Evolutionary conservation across 2,113 vertebrate genomes (phyloP), one percentile per base, ranked within the genome.

Genomic region (Gadus macrocephalus): DNA sequence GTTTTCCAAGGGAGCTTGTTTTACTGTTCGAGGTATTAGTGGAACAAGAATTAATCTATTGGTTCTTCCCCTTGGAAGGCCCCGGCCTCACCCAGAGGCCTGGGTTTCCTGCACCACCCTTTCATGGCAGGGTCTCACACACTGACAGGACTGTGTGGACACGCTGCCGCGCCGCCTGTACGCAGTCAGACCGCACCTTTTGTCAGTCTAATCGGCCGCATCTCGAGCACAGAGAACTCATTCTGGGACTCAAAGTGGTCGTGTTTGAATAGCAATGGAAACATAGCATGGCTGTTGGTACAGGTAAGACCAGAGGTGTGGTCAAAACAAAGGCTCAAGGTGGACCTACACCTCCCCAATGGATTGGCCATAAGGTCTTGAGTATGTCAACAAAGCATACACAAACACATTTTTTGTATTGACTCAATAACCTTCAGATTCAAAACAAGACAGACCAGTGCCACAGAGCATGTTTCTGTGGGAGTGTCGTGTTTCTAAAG

Each of bases 41-140:
- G 87, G 89, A 95, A 94, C 93, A 95, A 95, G 93, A 95, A 95
- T 91, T 94, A 91, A 91, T 95, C 93, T 95, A 94, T 93, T 93
- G 92, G 90, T 94, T 92, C 92, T 93, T 94, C 91, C 80, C 92
- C 94, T 90, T 92, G 92, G 92, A 93, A 90, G 91, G 92, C 9
- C 88, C 85, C 89, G 81, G 92, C 90, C 90, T 90, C 91, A 89
- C 90, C 92, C 90, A 84, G 91, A 91, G 91, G 91, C 95, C 92
- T 93, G 91, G 89, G 91, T 95, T 92, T 92, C 89, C 72, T 85
- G n/a, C 91, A 93, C 93, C 86, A 85, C 69, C 78, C 72, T 73
- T 56, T 53, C 74, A 74, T 71, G 71, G 69, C 62, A 69, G 72
- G 72, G 64, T 59, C 53, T 59, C 79, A 79, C 76, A 77, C 31